Percentiles rank a stretch among this genome's conserved stretches.
Evolutionary conservation across 2,888 invertebrate genomes (phyloP).

Genomic region (Leptinotarsa juncta): DNA sequence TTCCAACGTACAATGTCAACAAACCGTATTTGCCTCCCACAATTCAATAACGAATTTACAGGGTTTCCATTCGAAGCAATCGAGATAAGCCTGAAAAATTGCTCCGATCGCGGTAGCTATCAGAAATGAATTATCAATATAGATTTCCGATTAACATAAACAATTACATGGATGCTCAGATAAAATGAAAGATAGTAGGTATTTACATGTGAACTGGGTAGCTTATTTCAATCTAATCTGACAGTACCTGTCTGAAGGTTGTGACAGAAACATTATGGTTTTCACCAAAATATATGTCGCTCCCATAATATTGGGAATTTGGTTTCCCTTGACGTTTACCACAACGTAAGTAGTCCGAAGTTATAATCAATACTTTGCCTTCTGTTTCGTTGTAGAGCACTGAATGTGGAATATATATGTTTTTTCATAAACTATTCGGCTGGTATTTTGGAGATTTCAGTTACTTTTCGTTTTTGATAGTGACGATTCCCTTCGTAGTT

Average conservation of each 20-base stretch:
- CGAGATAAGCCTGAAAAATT: background rate
- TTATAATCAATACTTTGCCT: background rate
- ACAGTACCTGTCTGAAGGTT: background rate
- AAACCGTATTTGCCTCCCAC: background rate
- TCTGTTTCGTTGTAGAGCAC: background rate
- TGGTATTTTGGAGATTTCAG: no score
- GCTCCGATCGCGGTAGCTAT: background rate
- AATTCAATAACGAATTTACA: background rate
- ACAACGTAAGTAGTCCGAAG: constrained; percentile 56
- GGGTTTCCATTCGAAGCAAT: background rate
- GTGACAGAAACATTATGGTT: constrained; percentile 35
- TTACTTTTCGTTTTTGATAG: no score
- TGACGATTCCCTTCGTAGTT: no score
- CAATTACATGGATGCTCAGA: background rate
- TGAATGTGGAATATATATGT: background rate
- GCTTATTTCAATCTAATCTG: background rate
- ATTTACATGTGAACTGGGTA: background rate
- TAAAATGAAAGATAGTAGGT: background rate
- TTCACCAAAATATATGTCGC: constrained; percentile 49
- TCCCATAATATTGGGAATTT: constrained; percentile 55
- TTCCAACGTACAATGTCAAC: background rate
- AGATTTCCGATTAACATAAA: constrained; percentile 9
- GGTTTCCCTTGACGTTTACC: constrained; percentile 58
- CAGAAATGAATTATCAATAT: constrained; percentile 14
- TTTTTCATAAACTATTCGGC: no score